Percentiles rank a stretch among this genome's conserved stretches.
Conservation (phyloP, 2,888 invertebrate species). For the Tipula helvola region DNA sequence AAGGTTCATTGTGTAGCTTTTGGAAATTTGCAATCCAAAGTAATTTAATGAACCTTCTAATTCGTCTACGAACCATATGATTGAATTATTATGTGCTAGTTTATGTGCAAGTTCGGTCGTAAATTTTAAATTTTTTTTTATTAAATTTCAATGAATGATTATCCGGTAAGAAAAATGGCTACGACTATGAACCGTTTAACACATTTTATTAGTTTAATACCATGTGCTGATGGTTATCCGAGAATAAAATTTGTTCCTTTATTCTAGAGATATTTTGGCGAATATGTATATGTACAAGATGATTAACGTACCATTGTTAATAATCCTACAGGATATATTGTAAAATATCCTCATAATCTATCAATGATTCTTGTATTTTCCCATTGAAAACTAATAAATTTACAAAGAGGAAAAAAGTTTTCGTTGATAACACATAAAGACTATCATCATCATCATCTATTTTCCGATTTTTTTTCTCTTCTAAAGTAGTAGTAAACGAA, state of each 20-base stretch:
- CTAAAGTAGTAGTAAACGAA: background rate
- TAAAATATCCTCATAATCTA: background rate
- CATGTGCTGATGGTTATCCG: background rate
- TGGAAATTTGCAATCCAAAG: too few species aligned
- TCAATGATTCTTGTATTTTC: background rate
- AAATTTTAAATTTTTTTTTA: too few species aligned
- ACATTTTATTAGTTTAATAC: background rate
- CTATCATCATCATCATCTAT: conserved; percentile 4
- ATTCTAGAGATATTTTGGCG: background rate
- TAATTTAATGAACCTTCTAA: too few species aligned
- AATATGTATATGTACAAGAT: background rate
- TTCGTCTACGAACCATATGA: too few species aligned
- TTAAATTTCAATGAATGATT: too few species aligned
- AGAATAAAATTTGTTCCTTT: background rate
- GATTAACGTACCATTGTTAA: background rate
- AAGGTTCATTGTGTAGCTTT: too few species aligned
- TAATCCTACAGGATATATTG: background rate
- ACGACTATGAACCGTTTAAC: background rate
- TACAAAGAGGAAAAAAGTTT: background rate
- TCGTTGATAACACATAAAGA: background rate
- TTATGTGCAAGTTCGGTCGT: too few species aligned
- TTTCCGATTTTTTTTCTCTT: background rate
- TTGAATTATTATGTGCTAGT: too few species aligned
- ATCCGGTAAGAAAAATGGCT: background rate
- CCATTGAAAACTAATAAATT: background rate